A percentile compares a stretch with the other conserved stretches of the same genome.
Evolutionary conservation across 2,888 invertebrate species (phyloP).

Genomic region (Molanna angustata): DNA sequence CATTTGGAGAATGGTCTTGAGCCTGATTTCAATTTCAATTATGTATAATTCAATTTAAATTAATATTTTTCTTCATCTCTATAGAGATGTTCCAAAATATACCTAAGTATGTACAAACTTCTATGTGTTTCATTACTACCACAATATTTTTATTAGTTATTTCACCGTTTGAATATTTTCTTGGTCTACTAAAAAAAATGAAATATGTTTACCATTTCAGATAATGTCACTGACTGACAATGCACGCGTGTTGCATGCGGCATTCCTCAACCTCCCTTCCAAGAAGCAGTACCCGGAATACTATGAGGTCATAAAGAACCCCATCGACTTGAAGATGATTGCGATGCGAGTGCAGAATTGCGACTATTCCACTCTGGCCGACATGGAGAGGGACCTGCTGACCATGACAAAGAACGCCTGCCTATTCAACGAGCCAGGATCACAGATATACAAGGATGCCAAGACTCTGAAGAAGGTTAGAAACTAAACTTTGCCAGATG

Average conservation of each 20-base stretch:
- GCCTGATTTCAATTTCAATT: too few species aligned
- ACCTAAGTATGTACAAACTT: neutral
- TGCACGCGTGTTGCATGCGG: conserved; percentile 78
- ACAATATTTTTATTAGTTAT: neutral
- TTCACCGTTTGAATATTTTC: conserved; percentile 7
- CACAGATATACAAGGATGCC: conserved; percentile 94
- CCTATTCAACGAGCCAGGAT: conserved; percentile 93
- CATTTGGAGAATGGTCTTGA: too few species aligned
- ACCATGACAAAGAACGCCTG: conserved; percentile 95
- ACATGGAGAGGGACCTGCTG: conserved; percentile 86
- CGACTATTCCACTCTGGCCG: conserved; percentile 72
- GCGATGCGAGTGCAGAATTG: conserved; percentile 86
- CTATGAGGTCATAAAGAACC: conserved; percentile 89
- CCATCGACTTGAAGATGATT: conserved; percentile 92
- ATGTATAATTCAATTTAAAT: neutral
- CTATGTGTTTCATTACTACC: neutral
- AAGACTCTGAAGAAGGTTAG: conserved; percentile 82
- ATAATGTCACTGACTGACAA: conserved; percentile 86
- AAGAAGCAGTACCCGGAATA: conserved; percentile 94
- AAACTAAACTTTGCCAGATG: too few species aligned
- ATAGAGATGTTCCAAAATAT: neutral
- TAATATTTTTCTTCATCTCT: neutral
- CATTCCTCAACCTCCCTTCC: conserved; percentile 89
- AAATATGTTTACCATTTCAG: conserved; percentile 35
- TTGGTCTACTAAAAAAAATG: too few species aligned